Percentiles rank a stretch among this genome's conserved stretches.
Conservation (phyloP, 2,888 invertebrate genomes). For the Hirtodrosophila duncani region DNA sequence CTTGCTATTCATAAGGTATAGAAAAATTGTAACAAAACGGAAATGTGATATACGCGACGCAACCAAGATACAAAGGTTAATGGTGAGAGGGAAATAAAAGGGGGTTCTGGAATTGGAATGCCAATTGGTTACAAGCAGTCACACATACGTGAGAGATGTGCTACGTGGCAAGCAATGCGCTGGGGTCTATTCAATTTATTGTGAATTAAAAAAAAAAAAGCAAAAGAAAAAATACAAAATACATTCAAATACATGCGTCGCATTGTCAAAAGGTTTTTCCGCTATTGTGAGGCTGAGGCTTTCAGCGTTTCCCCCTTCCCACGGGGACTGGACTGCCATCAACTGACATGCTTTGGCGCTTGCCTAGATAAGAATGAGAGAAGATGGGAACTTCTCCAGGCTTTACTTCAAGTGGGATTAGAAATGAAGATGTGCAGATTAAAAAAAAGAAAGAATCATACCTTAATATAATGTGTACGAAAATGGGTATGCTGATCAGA, state of each 20-base stretch:
- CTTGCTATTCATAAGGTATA: slow-evolving; percentile 60
- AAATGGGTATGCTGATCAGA: too few relatives aligned
- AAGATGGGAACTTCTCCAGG: slow-evolving; percentile 45
- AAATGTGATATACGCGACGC: slow-evolving; percentile 68
- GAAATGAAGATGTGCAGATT: slow-evolving; percentile 20
- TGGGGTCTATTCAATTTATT: slow-evolving; percentile 61
- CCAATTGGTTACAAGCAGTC: slow-evolving; percentile 55
- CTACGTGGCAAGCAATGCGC: slow-evolving; percentile 54
- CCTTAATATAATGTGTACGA: neutral
- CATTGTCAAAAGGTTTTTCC: slow-evolving; percentile 64
- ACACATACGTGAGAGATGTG: slow-evolving; percentile 41
- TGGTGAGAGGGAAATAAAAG: slow-evolving; percentile 18
- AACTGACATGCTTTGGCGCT: slow-evolving; percentile 69
- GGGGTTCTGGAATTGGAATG: slow-evolving; percentile 15
- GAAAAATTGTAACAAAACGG: slow-evolving; percentile 68
- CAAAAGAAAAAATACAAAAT: slow-evolving; percentile 26
- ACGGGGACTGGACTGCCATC: slow-evolving; percentile 7
- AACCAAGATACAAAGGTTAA: slow-evolving; percentile 56
- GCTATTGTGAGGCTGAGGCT: slow-evolving; percentile 30
- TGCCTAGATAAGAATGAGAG: slow-evolving; percentile 55
- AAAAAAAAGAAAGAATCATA: slow-evolving; percentile 6
- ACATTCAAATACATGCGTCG: slow-evolving; percentile 47
- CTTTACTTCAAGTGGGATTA: slow-evolving; percentile 62
- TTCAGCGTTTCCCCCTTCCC: neutral
- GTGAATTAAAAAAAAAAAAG: slow-evolving; percentile 54